Evolutionary conservation across 1,140 invertebrate genomes (phyloP), one percentile per base, ranked within the genome.

Genomic region (Drosophila truncata): DNA sequence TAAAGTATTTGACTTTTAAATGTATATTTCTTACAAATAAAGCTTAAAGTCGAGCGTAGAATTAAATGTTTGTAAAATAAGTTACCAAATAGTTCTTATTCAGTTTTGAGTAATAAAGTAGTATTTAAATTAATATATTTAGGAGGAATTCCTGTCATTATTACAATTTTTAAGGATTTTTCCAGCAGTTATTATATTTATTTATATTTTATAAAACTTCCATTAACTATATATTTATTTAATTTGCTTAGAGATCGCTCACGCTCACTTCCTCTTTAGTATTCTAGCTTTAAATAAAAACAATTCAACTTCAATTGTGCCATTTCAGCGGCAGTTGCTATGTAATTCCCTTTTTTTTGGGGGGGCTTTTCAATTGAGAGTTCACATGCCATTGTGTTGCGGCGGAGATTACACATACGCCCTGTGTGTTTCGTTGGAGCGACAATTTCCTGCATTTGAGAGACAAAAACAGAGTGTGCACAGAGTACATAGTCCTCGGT

Each of bases 321-420:
- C 20, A 71, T 58, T 60, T 49, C 27, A 49, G 11, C 47, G 63
- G 25, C 49, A 49, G 37, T 23, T 4, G 46, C 52, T 35, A 39
- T 25, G 50, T 66, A 76, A 44, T 58, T 29, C 46, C 18, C 29
- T 13, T 16, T 62, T 54, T 73, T 71, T 50, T 23, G 13, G 29
- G 13, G 29, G 35, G 64, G 31, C 49, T 55, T 27, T 64, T 54
- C 72, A 84, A 83, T 83, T 83, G 69, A 67, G 65, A 69, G 71
- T 72, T 50, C 77, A 83, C 76, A 54, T 65, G 49, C 57, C 42
- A 41, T 78, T 69, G 62, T 69, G 62, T 66, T 60, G 58, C 44
- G 59, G 39, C 27, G 47, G 47, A 67, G 55, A 86, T 88, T 88
- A 87, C 83, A 63, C 83, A 88, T 87, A 83, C 83, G 84, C 71